Evolutionary conservation across 2,888 invertebrate genomes (phyloP).

Genomic region (Sicus ferrugineus): DNA sequence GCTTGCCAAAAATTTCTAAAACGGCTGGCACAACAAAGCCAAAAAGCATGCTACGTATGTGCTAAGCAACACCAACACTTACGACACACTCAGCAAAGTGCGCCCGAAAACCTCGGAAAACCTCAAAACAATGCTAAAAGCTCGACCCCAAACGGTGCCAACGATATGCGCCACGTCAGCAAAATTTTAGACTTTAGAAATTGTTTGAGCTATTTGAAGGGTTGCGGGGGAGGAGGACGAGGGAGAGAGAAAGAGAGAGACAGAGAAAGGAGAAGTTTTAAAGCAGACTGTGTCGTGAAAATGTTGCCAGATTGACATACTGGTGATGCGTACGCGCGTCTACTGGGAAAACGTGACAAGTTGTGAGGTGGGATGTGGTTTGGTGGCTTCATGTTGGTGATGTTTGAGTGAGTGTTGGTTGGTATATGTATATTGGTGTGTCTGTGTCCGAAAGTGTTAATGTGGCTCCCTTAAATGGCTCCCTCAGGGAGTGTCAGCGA

Average conservation of each 20-base stretch:
- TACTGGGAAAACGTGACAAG: constrained; percentile 19
- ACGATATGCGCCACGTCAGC: constrained; percentile 26
- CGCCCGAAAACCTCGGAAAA: constrained; percentile 1
- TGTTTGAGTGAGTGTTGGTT: neutral
- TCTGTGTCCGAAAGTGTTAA: too few species aligned
- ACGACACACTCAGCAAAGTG: constrained; percentile 26
- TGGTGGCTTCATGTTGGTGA: too few species aligned
- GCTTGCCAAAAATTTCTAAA: constrained; percentile 19
- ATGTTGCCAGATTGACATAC: constrained; percentile 14
- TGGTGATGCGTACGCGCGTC: neutral
- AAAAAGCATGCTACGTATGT: constrained; percentile 10
- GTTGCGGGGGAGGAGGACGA: neutral
- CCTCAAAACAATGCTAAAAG: constrained; percentile 31
- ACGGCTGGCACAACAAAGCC: constrained; percentile 19
- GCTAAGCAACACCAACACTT: constrained; percentile 20
- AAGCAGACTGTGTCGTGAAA: too few species aligned
- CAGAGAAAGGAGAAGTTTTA: too few species aligned
- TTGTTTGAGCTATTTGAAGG: constrained; percentile 27
- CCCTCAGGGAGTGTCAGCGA: neutral
- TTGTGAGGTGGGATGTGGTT: neutral
- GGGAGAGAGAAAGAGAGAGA: neutral
- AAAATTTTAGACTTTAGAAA: constrained; percentile 25
- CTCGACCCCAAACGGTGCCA: constrained; percentile 23
- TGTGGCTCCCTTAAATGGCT: too few species aligned
- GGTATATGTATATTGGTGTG: neutral